A percentile compares a stretch with the other conserved stretches of the same genome.
Conservation (phyloP, 2,113 vertebrate species). For the Seriola rivoliana region DNA sequence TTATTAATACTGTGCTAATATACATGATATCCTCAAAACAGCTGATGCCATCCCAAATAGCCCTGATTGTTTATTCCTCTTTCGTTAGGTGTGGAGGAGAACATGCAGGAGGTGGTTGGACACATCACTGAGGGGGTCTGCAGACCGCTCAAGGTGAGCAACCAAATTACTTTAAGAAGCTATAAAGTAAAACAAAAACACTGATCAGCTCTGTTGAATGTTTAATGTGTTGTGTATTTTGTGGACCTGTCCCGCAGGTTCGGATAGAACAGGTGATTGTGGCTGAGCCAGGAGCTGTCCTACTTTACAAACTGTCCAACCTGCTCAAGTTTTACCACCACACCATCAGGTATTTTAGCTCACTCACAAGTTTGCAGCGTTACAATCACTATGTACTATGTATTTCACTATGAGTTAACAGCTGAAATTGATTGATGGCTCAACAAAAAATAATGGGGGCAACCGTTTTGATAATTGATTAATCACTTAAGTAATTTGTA, state of each 20-base stretch:
- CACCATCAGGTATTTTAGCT: conserved; percentile 91
- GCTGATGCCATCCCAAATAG: background rate
- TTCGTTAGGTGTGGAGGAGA: conserved; percentile 91
- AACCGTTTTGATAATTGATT: background rate
- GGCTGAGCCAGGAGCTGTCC: conserved; percentile 95
- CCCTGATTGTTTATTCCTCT: background rate
- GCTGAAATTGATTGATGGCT: background rate
- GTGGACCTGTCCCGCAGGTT: conserved; percentile 85
- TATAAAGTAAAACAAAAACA: background rate
- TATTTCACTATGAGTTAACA: background rate
- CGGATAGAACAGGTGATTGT: conserved; percentile 98
- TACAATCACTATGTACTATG: background rate
- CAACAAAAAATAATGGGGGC: background rate
- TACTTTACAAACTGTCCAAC: conserved; percentile 98
- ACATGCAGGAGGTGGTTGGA: conserved; percentile 96
- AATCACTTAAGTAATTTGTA: background rate
- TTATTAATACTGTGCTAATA: background rate
- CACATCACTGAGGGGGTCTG: conserved; percentile 99
- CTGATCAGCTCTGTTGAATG: background rate
- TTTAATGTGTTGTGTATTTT: conserved; percentile 34
- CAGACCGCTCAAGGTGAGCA: conserved; percentile 94
- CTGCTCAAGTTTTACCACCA: conserved; percentile 98
- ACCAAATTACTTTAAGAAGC: background rate
- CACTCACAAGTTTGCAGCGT: background rate
- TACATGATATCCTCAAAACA: background rate